These are phyloP conservation scores for Synergus japonicus DNA, from an alignment of 2,888 invertebrate genomes.

Conservation along the genomic window DNA sequence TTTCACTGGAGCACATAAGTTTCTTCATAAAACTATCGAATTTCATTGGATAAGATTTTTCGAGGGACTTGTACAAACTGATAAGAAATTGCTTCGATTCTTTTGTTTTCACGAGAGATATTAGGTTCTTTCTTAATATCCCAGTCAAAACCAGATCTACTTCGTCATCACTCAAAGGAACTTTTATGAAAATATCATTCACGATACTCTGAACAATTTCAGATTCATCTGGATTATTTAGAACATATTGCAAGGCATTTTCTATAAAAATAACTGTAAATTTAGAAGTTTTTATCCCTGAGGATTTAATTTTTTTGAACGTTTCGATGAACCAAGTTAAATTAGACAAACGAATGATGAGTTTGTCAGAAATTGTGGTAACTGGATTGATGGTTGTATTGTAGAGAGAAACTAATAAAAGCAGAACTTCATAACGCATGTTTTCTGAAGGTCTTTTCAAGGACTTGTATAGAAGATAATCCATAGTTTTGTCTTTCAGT, in stretches of 20 bases:
- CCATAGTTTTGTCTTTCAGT: conserved; percentile 80
- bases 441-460: conserved; percentile 75
- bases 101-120: conserved; percentile 37
- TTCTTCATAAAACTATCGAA: conserved; percentile 85
- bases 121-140: conserved; percentile 47
- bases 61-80: conserved; percentile 77
- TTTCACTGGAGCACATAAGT: conserved; percentile 75
- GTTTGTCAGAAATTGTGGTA: conserved; percentile 78
- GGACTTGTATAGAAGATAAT: conserved; percentile 81
- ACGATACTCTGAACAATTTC: conserved; percentile 80
- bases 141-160: conserved; percentile 67
- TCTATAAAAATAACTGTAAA: conserved; percentile 81
- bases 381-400: conserved; percentile 81
- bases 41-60: conserved; percentile 84
- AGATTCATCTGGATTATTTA: conserved; percentile 74
- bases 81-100: conserved; percentile 59
- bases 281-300: conserved; percentile 80
- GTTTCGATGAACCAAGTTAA: conserved; percentile 78
- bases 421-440: conserved; percentile 83
- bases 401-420: conserved; percentile 85
- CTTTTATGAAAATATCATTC: conserved; percentile 80
- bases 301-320: conserved; percentile 79
- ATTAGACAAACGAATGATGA: conserved; percentile 79
- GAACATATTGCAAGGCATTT: conserved; percentile 79
- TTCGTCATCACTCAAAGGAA: conserved; percentile 81